phyloP scores from a whole-genome alignment of 2,113 vertebrate genomes.

The Eidolon helvum region DNA sequence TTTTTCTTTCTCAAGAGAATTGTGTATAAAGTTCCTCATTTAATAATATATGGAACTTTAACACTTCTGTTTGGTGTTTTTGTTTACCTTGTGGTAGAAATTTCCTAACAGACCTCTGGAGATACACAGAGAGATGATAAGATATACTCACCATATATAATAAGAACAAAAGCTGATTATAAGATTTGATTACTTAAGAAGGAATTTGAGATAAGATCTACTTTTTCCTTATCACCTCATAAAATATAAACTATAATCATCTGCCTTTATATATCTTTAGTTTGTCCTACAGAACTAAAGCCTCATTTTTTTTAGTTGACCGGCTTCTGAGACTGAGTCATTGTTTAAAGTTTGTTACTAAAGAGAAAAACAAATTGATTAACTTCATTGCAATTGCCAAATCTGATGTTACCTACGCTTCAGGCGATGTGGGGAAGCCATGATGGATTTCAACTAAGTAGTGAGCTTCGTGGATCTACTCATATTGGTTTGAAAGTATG shows the following conservation, averaged over 20 bases:
- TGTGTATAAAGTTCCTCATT: not conserved
- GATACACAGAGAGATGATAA: not conserved
- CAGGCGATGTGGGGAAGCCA: not conserved
- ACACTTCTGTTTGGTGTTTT: not conserved
- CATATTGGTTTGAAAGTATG: not conserved
- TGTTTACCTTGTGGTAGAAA: not conserved
- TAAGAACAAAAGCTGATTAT: not conserved
- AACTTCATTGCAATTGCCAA: not conserved
- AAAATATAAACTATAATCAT: not conserved
- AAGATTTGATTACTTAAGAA: not conserved
- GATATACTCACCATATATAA: not conserved
- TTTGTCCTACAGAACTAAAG: not conserved
- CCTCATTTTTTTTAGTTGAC: not conserved
- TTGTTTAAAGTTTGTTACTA: not conserved
- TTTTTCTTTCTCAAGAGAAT: not conserved
- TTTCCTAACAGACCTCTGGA: not conserved
- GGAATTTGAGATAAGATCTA: not conserved
- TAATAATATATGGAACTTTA: not conserved
- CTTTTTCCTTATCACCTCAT: not conserved
- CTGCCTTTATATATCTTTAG: not conserved
- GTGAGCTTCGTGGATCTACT: not conserved
- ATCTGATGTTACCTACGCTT: not conserved
- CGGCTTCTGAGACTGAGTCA: not conserved
- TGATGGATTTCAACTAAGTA: not conserved
- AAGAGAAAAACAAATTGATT: not conserved